Conservation (phyloP, 2,113 vertebrate genomes). For the Lutjanus erythropterus region DNA sequence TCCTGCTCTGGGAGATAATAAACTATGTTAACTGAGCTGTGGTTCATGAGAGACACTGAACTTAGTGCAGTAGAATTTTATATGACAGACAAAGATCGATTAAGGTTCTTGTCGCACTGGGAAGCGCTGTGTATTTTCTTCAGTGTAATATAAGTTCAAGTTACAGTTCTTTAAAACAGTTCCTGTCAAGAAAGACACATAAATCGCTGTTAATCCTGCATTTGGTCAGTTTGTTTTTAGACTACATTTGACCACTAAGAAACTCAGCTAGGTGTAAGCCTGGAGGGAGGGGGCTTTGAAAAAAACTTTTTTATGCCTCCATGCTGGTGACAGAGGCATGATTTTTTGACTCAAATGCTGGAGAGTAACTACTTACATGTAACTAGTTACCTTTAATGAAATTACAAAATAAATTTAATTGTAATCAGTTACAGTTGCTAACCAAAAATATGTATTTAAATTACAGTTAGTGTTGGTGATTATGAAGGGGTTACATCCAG, state of each 20-base stretch:
- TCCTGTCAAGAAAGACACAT: constrained; percentile 16
- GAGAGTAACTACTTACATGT: too few relatives aligned
- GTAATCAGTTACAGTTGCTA: too few relatives aligned
- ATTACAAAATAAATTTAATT: too few relatives aligned
- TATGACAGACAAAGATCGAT: constrained; percentile 30
- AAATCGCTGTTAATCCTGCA: constrained; percentile 6
- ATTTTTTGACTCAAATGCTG: too few relatives aligned
- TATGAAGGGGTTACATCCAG: too few relatives aligned
- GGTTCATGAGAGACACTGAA: constrained; percentile 1
- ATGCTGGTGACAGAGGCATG: too few relatives aligned
- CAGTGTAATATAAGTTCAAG: not conserved
- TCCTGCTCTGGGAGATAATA: constrained; percentile 23
- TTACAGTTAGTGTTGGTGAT: too few relatives aligned
- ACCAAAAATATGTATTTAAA: too few relatives aligned
- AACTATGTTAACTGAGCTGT: constrained; percentile 11
- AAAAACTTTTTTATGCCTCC: too few relatives aligned
- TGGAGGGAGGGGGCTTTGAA: too few relatives aligned
- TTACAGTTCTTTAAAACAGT: constrained; percentile 30
- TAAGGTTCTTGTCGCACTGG: constrained; percentile 23
- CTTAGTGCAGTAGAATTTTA: not conserved
- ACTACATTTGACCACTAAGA: constrained; percentile 3
- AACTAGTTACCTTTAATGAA: too few relatives aligned
- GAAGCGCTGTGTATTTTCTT: constrained; percentile 20
- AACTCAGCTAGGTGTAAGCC: too few relatives aligned
- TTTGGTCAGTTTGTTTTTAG: constrained; percentile 1